A percentile compares a stretch with the other conserved stretches of the same genome.
Conservation (phyloP, 2,888 invertebrate species). For the Acanthopleura granulata region DNA sequence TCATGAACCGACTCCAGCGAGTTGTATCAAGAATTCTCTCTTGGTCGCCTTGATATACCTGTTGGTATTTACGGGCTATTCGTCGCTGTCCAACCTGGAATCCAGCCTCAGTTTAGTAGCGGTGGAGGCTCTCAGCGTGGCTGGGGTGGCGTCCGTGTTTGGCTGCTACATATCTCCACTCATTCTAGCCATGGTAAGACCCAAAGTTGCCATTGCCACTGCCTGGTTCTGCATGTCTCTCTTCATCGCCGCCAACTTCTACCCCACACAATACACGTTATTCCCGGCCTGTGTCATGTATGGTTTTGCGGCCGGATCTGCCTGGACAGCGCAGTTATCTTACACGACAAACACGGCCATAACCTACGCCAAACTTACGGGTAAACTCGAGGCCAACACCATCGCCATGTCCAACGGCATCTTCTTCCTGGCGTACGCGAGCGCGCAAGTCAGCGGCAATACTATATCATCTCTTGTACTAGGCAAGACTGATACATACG, state of each 20-base stretch:
- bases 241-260: conserved; percentile 6
- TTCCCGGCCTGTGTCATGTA: conserved; percentile 3
- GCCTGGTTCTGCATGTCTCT: conserved; percentile 1
- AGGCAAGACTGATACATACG: background rate
- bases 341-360: conserved; percentile 13
- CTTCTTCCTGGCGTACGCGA: background rate
- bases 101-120: background rate
- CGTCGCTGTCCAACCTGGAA: background rate
- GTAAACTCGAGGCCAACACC: background rate
- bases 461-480: background rate
- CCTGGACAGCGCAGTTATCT: background rate
- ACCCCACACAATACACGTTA: background rate
- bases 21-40: background rate
- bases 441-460: background rate
- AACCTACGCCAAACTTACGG: background rate
- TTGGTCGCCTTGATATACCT: background rate
- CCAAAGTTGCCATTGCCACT: background rate
- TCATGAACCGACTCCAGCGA: background rate
- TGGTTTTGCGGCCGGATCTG: background rate
- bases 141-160: background rate
- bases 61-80: background rate
- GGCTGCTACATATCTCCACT: conserved; percentile 3
- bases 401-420: background rate
- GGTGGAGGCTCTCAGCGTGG: background rate
- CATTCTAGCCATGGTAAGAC: background rate